Base-by-base conservation (phyloP, 2,113 vertebrate genomes). In the Tursiops truncatus region DNA sequence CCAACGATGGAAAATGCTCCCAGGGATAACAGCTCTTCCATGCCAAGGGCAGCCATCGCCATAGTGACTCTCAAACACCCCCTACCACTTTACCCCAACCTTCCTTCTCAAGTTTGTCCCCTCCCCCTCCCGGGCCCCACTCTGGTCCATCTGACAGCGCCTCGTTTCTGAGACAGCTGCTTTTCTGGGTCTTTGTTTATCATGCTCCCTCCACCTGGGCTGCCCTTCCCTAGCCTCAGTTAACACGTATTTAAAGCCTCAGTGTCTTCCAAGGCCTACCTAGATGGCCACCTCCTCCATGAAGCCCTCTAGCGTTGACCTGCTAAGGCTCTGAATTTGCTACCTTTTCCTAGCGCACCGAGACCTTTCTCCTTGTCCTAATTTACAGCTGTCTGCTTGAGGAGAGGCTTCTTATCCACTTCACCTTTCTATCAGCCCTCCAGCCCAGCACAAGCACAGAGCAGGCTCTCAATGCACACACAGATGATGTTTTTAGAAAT, bases 391-490 rank as follows among this genome's bases (percentile, higher is more conserved):
- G 36, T 73, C 28, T 63, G n/a, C 36, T 56, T 6, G 14, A 41
- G 26, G 70, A 18, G 21, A 38, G 84, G 10, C n/a, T 82, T 85
- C 65, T 47, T 0, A 8, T 2, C 20, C 11, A 33, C 25, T 20
- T 68, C n/a, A 31, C 41, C 38, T 44, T 20, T 26, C 3, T 4
- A 60, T 63, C 7, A 7, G 53, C 58, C 14, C 23, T 1, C 28
- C 4, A 4, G 1, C 17, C 15, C 36, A 65, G 41, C n/a, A 33
- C 28, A 84, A 60, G 36, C 67, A 23, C n/a, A 62, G 25, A 53
- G 63, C 62, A 56, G 41, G 11, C 38, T 17, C 89, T 36, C 2
- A 8, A 3, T 0, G n/a, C 2, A 26, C 25, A 62, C 0, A 2
- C 73, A 36, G 70, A 41, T 6, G 0, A 60, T 5, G 14, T 73